Base-by-base conservation (phyloP, 2,113 vertebrate species). In the Etia nguti region DNA sequence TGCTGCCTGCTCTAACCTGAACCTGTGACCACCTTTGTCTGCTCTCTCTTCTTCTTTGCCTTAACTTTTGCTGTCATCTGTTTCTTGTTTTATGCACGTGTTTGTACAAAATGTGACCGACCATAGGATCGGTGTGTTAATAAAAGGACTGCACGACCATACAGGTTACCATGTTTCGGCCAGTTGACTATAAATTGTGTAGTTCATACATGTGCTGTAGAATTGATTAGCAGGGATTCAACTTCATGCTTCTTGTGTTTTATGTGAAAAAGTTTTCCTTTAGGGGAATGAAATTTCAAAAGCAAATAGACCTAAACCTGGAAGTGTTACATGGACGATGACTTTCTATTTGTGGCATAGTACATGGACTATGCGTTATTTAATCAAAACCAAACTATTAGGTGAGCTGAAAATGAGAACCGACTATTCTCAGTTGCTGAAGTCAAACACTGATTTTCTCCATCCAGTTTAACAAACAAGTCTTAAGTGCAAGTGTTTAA, bases 1-100 rank as follows among this genome's bases (percentile, higher is more conserved):
- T 77, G 46, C 48, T n/a, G 1, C 77, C 82, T 87, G 52, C 85
- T 43, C 13, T 84, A 84, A 93, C 91, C 56, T 82, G 36, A 86
- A 60, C 43, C 38, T 85, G 36, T 79, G 50, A 83, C 68, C 55
- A 36, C 22, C 34, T 86, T 55, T 77, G 77, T 46, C 77, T 65
- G 68, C 82, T 80, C 29, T 50, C 56, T 50, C 56, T 20, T 57
- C 34, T 34, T 57, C 38, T 65, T 89, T 59, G 26, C 22, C 20
- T 26, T 52, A 34, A 46, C 15, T 81, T 77, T 65, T 11, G 8
- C 36, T 26, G 26, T 31, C 46, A 77, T 31, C 73, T 12, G 24
- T 31, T 31, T 77, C 73, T n/a, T 77, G 16, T n/a, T 31, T 31
- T 77, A 31, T 52, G 10, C 4, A 52, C 16, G 4, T 77, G 46